Conservation (phyloP, 2,888 invertebrate species). For the Melipona beecheii region DNA sequence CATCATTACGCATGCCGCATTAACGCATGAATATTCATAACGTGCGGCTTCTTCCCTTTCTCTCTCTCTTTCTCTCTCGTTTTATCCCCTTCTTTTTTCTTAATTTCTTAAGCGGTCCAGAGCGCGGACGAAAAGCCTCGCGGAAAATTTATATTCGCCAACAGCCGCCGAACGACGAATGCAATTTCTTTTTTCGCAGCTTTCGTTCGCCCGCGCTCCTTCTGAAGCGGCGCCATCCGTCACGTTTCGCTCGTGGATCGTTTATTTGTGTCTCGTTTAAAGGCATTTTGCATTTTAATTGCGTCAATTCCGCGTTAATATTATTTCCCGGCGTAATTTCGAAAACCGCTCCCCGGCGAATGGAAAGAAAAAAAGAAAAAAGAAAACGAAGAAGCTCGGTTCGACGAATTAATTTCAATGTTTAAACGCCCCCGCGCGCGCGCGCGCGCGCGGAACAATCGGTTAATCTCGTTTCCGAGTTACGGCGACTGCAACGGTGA, state of each 20-base stretch:
- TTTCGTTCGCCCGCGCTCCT: not conserved
- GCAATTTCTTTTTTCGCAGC: slow-evolving; percentile 3
- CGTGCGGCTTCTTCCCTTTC: not conserved
- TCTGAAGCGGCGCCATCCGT: not conserved
- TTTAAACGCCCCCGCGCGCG: too few relatives aligned
- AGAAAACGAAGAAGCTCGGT: not conserved
- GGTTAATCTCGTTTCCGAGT: not conserved
- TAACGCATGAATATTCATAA: slow-evolving; percentile 49
- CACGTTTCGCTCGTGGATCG: slow-evolving; percentile 3
- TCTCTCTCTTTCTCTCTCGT: not conserved
- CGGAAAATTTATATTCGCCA: slow-evolving; percentile 37
- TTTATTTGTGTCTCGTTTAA: slow-evolving; percentile 49
- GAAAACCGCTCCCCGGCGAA: not conserved
- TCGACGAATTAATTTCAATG: not conserved
- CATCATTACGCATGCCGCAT: slow-evolving; percentile 36
- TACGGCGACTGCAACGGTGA: not conserved
- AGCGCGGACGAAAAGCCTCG: not conserved
- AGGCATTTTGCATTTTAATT: slow-evolving; percentile 47
- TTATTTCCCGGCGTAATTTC: slow-evolving; percentile 19
- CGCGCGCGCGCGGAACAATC: too few relatives aligned
- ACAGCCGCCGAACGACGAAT: slow-evolving; percentile 35
- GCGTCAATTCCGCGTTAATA: slow-evolving; percentile 32
- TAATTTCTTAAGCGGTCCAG: slow-evolving; percentile 15
- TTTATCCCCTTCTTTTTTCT: not conserved
- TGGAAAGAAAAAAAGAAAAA: not conserved